Evolutionary conservation across 2,888 invertebrate genomes (phyloP), one percentile per base, ranked within the genome.

Genomic region (Tortricodes alternella): DNA sequence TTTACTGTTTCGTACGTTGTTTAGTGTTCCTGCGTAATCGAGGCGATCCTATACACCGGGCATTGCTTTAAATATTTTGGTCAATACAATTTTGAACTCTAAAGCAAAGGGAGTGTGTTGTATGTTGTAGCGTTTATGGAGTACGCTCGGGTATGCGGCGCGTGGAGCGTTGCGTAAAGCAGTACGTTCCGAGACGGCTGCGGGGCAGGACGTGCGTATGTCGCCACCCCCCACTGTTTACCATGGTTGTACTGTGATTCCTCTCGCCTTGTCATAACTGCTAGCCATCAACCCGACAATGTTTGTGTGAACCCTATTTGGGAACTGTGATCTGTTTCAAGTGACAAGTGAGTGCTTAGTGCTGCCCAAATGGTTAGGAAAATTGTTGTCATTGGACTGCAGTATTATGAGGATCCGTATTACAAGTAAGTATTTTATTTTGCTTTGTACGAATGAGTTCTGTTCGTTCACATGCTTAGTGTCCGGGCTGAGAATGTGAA

Each of bases 381-480:
- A 75, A 89, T 89, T 65, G 85, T 88, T 67, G 89, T 89, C 41
- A 78, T 89, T 62, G 89, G 89, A 59, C 82, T 89, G 71, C 84
- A 81, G 56, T 84, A 89, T 64, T 89, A 89, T 64, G 89, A 89
- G 68, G 89, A 89, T 74, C 89, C 89, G 38, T 89, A 87, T 71
- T 87, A 89, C 71, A 87, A 87, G 86, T 88, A 80, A 71, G 83
- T 83, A 64, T n/a, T n/a, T n/a, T n/a, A n/a, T n/a, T n/a, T n/a
- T n/a, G n/a, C n/a, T n/a, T n/a, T n/a, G n/a, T n/a, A n/a, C n/a
- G n/a, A n/a, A n/a, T n/a, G n/a, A n/a, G n/a, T n/a, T n/a, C n/a
- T n/a, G n/a, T n/a, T n/a, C n/a, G n/a, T n/a, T n/a, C n/a, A n/a
- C n/a, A n/a, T n/a, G n/a, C n/a, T n/a, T n/a, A n/a, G n/a, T n/a